Evolutionary conservation across 2,888 invertebrate genomes (phyloP), one percentile per base, ranked within the genome.

Genomic region (Ganaspis brasiliensis): DNA sequence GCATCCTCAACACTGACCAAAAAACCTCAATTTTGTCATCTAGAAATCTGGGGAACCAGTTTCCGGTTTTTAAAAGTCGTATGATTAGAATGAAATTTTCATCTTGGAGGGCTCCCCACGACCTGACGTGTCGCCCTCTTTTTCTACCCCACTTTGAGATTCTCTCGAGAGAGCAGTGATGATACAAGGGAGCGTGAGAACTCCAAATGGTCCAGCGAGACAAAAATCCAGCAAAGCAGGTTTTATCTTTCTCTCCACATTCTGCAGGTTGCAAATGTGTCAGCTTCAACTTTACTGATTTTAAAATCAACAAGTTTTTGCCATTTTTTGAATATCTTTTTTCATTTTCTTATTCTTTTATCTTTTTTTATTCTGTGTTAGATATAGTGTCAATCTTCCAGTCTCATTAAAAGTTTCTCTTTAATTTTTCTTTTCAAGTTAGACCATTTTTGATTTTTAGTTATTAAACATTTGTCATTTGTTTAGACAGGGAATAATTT

Each of bases 161-260:
- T 72, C 80, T 79, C 74, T 76, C 73, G 57, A 73, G 77, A 75
- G 56, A 56, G 73, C 73, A 19, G 85, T 85, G 86, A 86, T 83
- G 85, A 86, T 85, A 85, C 83, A 80, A 81, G 81, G 79, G 80
- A 85, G 83, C 91, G 91, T 91, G 91, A 91, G 91, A 91, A 90
- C 82, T 45, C 77, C 40, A 75, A 79, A 82, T 84, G 87, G 87
- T 88, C 86, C 86, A 86, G 87, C 52, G 81, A 76, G 77, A 75
- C 74, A 70, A 74, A 75, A 74, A 75, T 79, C 78, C 74, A 19
- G 79, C 74, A 79, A 81, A 84, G 88, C 89, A 83, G 86, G 89
- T 89, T 88, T 84, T 71, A 12, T 8, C 21, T 21, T 63, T 14
- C 40, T 16, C 37, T 12, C 21, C 19, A 37, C 10, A 16, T 40